Evolutionary conservation across 2,797 vertebrate species (phyloP).

Genomic region (Distichodus sexfasciatus): DNA sequence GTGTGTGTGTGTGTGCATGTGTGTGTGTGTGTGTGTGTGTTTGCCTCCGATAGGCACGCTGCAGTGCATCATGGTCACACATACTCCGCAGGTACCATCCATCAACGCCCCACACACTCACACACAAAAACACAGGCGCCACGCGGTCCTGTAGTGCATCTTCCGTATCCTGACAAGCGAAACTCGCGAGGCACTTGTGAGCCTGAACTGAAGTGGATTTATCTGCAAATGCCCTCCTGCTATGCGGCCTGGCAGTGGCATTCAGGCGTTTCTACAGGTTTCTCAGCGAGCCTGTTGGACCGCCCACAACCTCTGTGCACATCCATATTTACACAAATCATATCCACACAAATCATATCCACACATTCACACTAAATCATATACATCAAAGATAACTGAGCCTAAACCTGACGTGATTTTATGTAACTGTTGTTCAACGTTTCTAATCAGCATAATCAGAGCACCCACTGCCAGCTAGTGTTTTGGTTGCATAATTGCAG

Average conservation of each 20-base stretch:
- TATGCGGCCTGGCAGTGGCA: neutral
- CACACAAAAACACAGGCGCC: neutral
- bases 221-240: neutral
- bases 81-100: slow-evolving; percentile 7
- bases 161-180: neutral
- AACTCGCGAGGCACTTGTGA: neutral
- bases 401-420: too few relatives aligned
- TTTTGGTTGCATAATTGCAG: too few relatives aligned
- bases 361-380: too few relatives aligned
- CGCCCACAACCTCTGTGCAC: neutral
- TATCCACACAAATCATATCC: too few relatives aligned
- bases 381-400: too few relatives aligned
- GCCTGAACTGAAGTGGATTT: neutral
- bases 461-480: too few relatives aligned
- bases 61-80: slow-evolving; percentile 22
- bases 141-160: neutral
- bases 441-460: too few relatives aligned
- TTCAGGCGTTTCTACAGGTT: neutral
- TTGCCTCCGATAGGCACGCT: slow-evolving; percentile 8
- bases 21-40: neutral
- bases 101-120: neutral
- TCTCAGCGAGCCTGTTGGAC: neutral
- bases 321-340: too few relatives aligned
- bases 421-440: too few relatives aligned
- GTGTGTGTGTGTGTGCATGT: slow-evolving; percentile 21